Evolutionary conservation across 2,888 invertebrate genomes (phyloP).

Genomic region (Melipona bicolor): DNA sequence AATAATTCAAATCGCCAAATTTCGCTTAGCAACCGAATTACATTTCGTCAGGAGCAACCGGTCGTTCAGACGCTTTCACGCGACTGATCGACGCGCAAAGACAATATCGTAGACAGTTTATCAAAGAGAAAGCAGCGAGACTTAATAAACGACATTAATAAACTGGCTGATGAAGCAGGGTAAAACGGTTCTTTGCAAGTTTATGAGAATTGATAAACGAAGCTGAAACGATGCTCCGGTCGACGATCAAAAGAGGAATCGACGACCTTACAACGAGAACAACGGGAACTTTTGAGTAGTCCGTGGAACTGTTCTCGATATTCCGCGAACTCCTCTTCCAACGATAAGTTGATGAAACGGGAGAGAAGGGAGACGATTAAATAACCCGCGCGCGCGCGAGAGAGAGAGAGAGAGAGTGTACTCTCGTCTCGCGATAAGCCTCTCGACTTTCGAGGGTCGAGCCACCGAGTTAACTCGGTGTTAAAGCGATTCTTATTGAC

Average conservation of each 20-base stretch:
- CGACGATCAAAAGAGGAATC: neutral
- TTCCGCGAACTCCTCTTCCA: constrained; percentile 7
- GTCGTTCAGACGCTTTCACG: neutral
- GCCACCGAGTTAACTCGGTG: constrained; percentile 27
- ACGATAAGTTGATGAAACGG: constrained; percentile 25
- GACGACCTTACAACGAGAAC: constrained; percentile 3
- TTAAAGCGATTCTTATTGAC: constrained; percentile 43
- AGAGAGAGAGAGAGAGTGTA: neutral
- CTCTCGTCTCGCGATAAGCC: constrained; percentile 15
- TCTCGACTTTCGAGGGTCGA: constrained; percentile 13
- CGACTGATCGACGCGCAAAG: neutral
- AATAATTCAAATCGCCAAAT: neutral
- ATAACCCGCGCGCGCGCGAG: neutral
- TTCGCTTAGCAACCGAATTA: neutral
- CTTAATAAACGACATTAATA: neutral
- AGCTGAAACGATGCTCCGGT: neutral
- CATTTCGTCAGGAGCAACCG: no score
- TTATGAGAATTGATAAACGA: neutral
- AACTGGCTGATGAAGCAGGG: neutral
- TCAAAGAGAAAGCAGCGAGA: neutral
- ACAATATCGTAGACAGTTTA: neutral
- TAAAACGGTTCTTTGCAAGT: neutral
- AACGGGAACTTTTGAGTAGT: constrained; percentile 13
- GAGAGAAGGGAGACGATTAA: constrained; percentile 24
- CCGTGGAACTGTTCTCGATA: constrained; percentile 13